Percentiles rank a stretch among this genome's conserved stretches.
Evolutionary conservation across 2,797 vertebrate species (phyloP).

Genomic region (Lepus oiostolus): DNA sequence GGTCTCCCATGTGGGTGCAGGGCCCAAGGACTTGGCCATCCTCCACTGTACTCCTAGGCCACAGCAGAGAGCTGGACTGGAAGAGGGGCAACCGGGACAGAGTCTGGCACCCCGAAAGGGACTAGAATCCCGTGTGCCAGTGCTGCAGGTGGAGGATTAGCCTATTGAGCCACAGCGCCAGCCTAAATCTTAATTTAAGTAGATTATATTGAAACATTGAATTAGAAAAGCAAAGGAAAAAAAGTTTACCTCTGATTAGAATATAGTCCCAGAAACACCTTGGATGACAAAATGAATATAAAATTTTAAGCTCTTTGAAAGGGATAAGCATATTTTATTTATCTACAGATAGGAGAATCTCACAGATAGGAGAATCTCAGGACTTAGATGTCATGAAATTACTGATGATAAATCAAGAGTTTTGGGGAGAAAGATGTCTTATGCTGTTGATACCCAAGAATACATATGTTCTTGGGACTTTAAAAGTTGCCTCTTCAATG

Average conservation of each 20-base stretch:
- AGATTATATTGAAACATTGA: background rate
- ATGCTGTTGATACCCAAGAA: background rate
- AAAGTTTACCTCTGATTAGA: background rate
- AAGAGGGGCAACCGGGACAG: no score
- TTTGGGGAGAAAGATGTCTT: background rate
- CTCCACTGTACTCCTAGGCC: no score
- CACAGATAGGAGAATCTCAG: no score
- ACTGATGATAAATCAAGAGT: background rate
- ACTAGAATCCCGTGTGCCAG: no score
- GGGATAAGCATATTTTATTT: background rate
- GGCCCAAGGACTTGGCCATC: no score
- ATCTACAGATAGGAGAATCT: background rate
- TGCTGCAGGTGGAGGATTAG: no score
- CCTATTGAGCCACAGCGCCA: no score
- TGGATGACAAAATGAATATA: background rate
- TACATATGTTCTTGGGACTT: background rate
- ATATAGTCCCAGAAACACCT: fast-evolving
- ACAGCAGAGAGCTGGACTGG: no score
- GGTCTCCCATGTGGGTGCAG: no score
- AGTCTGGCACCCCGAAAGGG: no score
- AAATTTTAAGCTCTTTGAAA: background rate
- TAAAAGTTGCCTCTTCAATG: background rate
- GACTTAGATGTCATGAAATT: background rate
- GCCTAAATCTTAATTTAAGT: background rate
- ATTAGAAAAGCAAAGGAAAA: background rate